A percentile compares a stretch with the other conserved stretches of the same genome.
Conservation (phyloP, 1,140 invertebrate genomes). For the Eulimnadia texana region DNA sequence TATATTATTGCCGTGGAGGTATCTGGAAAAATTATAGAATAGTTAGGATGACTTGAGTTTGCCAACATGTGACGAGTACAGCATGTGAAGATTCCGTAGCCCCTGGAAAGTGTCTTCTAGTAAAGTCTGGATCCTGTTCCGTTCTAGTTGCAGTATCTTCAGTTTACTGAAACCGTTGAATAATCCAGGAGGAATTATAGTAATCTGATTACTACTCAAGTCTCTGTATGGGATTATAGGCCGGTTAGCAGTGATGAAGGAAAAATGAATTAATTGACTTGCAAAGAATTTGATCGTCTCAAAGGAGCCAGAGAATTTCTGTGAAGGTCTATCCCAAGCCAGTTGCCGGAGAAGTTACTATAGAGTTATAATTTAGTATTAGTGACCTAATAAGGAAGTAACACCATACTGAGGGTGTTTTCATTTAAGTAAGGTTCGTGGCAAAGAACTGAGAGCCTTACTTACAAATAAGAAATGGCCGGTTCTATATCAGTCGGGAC, state of each 20-base stretch:
- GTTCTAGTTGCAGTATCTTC: slow-evolving; percentile 27
- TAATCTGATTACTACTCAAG: slow-evolving; percentile 28
- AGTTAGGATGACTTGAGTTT: too few species aligned
- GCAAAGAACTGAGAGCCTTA: too few species aligned
- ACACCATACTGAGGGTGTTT: too few species aligned
- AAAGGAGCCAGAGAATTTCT: slow-evolving; percentile 15
- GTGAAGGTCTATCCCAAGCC: slow-evolving; percentile 19
- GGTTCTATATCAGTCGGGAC: too few species aligned
- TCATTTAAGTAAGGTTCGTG: too few species aligned
- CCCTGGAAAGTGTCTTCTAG: slow-evolving; percentile 18
- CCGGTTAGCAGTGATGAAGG: too few species aligned
- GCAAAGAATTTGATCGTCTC: slow-evolving; percentile 26
- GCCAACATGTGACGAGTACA: too few species aligned
- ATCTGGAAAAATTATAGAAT: too few species aligned
- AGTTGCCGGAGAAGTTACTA: slow-evolving; percentile 25
- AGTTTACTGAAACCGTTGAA: slow-evolving; percentile 28
- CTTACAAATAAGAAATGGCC: too few species aligned
- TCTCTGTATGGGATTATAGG: slow-evolving; percentile 18
- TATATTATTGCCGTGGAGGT: too few species aligned
- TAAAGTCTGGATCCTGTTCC: slow-evolving; percentile 26
- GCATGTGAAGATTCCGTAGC: slow-evolving; percentile 3
- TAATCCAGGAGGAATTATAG: slow-evolving; percentile 22
- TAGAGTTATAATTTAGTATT: slow-evolving; percentile 16
- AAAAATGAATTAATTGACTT: slow-evolving; percentile 18
- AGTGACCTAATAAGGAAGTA: too few species aligned